Percentiles rank a stretch among this genome's conserved stretches.
Evolutionary conservation across 2,113 vertebrate genomes (phyloP).

Genomic region (Noctilio leporinus): DNA sequence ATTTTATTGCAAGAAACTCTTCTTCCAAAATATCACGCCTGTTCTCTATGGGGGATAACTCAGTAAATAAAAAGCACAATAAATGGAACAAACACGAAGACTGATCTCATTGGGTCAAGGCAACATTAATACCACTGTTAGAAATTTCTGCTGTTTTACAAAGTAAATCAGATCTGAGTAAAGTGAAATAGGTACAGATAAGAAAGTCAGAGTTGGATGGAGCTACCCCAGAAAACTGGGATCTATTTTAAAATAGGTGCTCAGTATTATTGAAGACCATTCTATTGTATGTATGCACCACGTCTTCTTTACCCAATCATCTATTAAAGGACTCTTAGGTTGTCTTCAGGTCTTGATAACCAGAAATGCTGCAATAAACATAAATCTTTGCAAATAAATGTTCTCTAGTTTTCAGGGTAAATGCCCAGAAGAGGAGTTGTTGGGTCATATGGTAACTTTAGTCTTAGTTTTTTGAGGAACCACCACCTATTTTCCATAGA

Average conservation of each 20-base stretch:
- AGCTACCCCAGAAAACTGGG: not conserved
- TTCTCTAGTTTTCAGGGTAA: not conserved
- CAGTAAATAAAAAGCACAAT: not conserved
- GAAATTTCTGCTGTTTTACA: not conserved
- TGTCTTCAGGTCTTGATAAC: not conserved
- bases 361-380: not conserved
- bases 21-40: not conserved
- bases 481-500: not conserved
- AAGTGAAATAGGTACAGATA: not conserved
- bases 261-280: not conserved
- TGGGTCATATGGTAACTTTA: not conserved
- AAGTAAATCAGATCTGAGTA: not conserved
- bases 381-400: not conserved
- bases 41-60: not conserved
- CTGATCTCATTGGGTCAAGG: not conserved
- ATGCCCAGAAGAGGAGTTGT: not conserved
- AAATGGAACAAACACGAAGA: not conserved
- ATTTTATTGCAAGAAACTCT: not conserved
- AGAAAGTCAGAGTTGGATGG: not conserved
- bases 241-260: not conserved
- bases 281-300: not conserved
- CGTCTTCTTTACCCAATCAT: not conserved
- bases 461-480: not conserved
- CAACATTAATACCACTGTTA: accelerated
- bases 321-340: not conserved